Conservation (phyloP, 2,888 invertebrate species). For the Chrysina gloriosa region DNA sequence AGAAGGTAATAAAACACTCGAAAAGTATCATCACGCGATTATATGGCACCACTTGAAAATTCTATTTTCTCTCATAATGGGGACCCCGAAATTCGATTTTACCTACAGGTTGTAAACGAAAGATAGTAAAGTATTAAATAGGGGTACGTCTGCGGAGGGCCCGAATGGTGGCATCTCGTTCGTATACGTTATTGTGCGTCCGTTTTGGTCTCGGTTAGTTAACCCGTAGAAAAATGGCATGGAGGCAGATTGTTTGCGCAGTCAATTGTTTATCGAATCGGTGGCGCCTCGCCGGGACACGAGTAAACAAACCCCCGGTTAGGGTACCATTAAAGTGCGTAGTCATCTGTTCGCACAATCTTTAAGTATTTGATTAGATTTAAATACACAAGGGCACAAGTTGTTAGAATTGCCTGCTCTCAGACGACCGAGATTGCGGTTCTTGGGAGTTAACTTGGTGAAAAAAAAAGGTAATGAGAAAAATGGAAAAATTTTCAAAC, state of each 20-base stretch:
- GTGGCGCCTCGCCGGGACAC: conserved; percentile 45
- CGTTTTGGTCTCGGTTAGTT: too few relatives aligned
- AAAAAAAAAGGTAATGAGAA: too few relatives aligned
- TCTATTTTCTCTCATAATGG: conserved; percentile 2
- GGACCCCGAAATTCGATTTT: not conserved
- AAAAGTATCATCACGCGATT: not conserved
- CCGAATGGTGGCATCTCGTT: too few relatives aligned
- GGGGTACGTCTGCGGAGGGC: not conserved
- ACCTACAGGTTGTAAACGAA: conserved; percentile 10
- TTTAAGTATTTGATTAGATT: not conserved
- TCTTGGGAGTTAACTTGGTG: too few relatives aligned
- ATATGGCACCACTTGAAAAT: conserved; percentile 14
- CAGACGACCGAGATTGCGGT: too few relatives aligned
- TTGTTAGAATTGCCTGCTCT: too few relatives aligned
- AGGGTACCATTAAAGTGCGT: conserved; percentile 43
- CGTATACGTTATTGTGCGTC: too few relatives aligned
- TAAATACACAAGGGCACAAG: too few relatives aligned
- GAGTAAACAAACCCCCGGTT: conserved; percentile 45
- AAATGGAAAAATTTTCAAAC: too few relatives aligned
- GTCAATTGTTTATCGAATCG: conserved; percentile 45
- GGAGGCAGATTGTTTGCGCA: conserved; percentile 37
- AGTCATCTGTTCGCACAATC: conserved; percentile 41
- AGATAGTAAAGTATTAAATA: conserved; percentile 20
- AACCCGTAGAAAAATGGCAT: conserved; percentile 11
- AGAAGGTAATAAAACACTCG: not conserved